Base-by-base conservation (phyloP, 2,113 vertebrate species). In the Xerus inauris region DNA sequence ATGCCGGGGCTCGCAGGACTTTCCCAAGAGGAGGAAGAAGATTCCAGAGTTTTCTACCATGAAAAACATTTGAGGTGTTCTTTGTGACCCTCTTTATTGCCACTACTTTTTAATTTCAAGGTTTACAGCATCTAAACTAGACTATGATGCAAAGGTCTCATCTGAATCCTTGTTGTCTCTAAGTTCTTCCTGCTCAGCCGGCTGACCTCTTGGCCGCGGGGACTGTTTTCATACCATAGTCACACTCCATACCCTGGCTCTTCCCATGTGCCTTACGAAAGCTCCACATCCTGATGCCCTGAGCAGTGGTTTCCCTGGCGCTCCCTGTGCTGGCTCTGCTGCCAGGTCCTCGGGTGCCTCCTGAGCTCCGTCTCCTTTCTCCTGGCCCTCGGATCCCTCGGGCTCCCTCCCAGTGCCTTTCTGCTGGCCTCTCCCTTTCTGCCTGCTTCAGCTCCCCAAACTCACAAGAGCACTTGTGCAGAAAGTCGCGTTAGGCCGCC, bases 291-390 rank as follows among this genome's bases (percentile, higher is more conserved):
- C 40, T 87, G 42, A 97, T 95, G 93, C 57, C 49, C 85, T 79
- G 40, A 49, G 45, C 89, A 84, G 71, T 91, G 94, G 82, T 97
- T 97, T 97, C 94, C 85, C 93, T 97, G 92, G 94, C 86, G 57
- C 32, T 57, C 88, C 95, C 96, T 77, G 85, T 96, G 98, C 94
- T 83, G 97, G 97, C 97, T 94, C 95, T 91, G 87, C 80, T 96
- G 71, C 47, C 9, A 0, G 87, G 94, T 87, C 28, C 81, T 85
- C 92, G 95, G 7, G 94, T n/a, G 76, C 26, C 30, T 2, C 65
- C 19, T 6, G 16, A 32, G 93, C 82, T 47, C 45, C n/a, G 59
- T 96, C 94, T 94, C n/a, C 42, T 83, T 83, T 26, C 80, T 30
- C 96, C 26, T 89, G 10, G 49, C 45, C 64, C n/a, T n/a, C n/a